Percentiles rank a stretch among this genome's conserved stretches.
phyloP scores from a whole-genome alignment of 2,113 vertebrate species.

The Pterocles burchelli region DNA sequence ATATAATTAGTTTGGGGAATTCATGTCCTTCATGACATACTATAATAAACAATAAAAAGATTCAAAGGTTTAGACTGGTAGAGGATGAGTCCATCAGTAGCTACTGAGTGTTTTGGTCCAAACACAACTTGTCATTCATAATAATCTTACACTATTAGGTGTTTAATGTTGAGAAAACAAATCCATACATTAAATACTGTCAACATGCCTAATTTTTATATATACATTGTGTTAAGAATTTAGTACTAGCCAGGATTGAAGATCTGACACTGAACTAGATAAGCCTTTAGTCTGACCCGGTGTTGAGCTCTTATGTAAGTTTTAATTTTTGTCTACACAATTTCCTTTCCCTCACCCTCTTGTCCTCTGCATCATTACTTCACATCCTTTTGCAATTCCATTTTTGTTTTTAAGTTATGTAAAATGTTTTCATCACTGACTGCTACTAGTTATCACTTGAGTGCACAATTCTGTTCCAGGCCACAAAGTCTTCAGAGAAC shows the following conservation, averaged over 20 bases:
- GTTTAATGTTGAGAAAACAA: neutral
- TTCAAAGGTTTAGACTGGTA: neutral
- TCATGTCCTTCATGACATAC: neutral
- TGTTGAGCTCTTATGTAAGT: neutral
- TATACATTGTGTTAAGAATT: neutral
- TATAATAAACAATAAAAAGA: neutral
- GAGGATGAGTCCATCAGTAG: neutral
- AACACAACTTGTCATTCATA: neutral
- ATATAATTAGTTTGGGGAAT: neutral
- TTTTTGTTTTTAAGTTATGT: neutral
- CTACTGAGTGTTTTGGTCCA: neutral
- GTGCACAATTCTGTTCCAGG: neutral
- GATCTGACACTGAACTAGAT: neutral
- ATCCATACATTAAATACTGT: neutral
- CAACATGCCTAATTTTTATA: neutral
- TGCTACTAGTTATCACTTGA: neutral
- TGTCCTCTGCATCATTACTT: neutral
- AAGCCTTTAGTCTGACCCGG: neutral
- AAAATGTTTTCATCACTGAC: constrained; percentile 7
- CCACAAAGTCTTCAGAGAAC: neutral
- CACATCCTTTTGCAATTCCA: neutral
- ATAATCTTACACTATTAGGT: neutral
- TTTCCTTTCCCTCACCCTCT: neutral
- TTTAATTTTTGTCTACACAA: neutral
- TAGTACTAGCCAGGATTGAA: neutral